Evolutionary conservation across 2,797 vertebrate species (phyloP).

Genomic region (Meriones psammophilus): DNA sequence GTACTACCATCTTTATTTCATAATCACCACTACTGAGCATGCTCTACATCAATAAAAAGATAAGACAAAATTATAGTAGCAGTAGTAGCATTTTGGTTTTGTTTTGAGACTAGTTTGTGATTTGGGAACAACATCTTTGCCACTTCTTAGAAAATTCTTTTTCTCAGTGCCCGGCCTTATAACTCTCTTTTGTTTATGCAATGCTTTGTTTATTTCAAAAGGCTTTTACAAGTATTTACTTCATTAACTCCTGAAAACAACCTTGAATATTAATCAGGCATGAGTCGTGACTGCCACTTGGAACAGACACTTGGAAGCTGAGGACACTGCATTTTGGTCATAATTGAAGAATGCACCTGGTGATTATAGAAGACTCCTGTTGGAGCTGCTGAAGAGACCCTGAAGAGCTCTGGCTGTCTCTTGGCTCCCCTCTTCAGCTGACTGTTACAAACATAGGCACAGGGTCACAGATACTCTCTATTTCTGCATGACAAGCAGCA

Average conservation of each 20-base stretch:
- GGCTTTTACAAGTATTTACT: conserved; percentile 53
- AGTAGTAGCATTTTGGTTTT: not conserved
- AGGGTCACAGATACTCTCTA: not conserved
- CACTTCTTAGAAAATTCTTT: conserved; percentile 3
- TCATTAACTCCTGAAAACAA: conserved; percentile 33
- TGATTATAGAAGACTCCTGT: not conserved
- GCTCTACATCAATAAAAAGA: not conserved
- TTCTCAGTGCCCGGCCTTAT: conserved; percentile 12
- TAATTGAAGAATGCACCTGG: not conserved
- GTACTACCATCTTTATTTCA: not conserved
- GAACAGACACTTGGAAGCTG: not conserved
- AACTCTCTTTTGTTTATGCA: conserved; percentile 17
- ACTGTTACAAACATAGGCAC: not conserved
- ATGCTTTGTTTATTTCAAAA: conserved; percentile 56
- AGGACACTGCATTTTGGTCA: not conserved
- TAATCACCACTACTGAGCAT: not conserved
- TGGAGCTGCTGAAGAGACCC: not conserved
- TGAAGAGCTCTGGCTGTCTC: not conserved
- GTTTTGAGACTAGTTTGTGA: conserved; percentile 39
- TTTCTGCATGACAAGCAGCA: not conserved
- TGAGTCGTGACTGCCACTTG: not conserved
- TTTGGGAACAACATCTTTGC: not conserved
- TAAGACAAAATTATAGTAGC: not conserved
- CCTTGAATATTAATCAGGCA: not conserved
- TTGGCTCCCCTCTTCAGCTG: fast-evolving